These are phyloP conservation scores for Pangasius mekongensis DNA, from an alignment of 2,797 vertebrate species.

Conservation along the genomic window DNA sequence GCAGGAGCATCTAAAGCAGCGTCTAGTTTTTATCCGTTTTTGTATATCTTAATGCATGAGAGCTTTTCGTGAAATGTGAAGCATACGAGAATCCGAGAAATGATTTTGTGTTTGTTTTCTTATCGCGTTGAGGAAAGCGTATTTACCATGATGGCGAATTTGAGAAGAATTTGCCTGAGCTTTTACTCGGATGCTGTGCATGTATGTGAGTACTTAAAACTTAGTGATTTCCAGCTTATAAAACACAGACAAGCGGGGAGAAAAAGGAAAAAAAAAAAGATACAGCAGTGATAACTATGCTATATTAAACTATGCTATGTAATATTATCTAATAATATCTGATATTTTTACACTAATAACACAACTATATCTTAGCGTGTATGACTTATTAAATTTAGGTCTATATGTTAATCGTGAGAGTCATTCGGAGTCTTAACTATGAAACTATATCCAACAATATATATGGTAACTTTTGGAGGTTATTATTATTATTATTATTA, in stretches of 20 bases:
- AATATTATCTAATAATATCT: not conserved
- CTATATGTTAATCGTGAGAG: not conserved
- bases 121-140: not conserved
- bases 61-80: not conserved
- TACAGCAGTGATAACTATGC: not conserved
- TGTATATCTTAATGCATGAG: not conserved
- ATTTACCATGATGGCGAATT: not conserved
- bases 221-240: not conserved
- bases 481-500: not conserved
- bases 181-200: not conserved
- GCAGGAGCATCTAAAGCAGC: slow-evolving; percentile 18
- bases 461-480: not conserved
- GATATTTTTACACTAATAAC: not conserved
- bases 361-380: not conserved
- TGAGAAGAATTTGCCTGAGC: not conserved
- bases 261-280: too few relatives aligned
- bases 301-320: not conserved
- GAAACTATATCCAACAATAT: not conserved
- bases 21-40: not conserved
- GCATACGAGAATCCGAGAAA: not conserved
- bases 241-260: not conserved
- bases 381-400: not conserved
- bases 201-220: slow-evolving; percentile 22
- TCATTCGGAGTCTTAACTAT: not conserved
- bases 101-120: slow-evolving; percentile 9